These are phyloP conservation scores for Brachystomella parvula DNA, from an alignment of 1,140 invertebrate species.

Conservation along the genomic window DNA sequence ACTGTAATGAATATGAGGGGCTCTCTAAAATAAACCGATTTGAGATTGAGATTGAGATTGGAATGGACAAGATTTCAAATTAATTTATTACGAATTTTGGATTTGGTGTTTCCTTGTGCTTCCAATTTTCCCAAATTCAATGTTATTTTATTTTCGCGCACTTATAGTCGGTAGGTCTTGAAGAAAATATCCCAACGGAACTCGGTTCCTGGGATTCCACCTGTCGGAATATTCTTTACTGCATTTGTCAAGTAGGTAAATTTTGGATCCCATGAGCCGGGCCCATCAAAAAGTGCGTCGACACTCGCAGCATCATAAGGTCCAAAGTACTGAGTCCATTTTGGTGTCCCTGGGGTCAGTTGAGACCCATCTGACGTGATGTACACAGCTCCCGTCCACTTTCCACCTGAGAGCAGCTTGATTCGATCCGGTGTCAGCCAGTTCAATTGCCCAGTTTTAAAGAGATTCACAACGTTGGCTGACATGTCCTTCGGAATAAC, in stretches of 20 bases:
- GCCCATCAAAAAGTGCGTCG: not conserved
- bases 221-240: not conserved
- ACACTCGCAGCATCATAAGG: not conserved
- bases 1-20: too few species aligned
- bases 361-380: not conserved
- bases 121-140: too few species aligned
- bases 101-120: too few species aligned
- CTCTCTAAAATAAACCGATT: too few species aligned
- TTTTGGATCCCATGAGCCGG: not conserved
- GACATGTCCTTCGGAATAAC: not conserved
- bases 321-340: slow-evolving; percentile 10
- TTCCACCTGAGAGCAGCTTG: slow-evolving; percentile 2
- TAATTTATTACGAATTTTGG: too few species aligned
- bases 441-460: slow-evolving; percentile 7
- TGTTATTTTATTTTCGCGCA: too few species aligned
- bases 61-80: too few species aligned
- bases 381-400: not conserved
- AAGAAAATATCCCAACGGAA: not conserved
- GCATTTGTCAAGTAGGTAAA: not conserved
- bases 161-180: too few species aligned
- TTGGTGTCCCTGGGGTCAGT: not conserved
- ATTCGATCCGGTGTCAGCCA: slow-evolving; percentile 9
- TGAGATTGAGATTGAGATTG: too few species aligned
- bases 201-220: not conserved
- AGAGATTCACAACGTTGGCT: not conserved